Evolutionary conservation across 64 coral and sea anemone species (phyloP).

Genomic region (Porites lutea): DNA sequence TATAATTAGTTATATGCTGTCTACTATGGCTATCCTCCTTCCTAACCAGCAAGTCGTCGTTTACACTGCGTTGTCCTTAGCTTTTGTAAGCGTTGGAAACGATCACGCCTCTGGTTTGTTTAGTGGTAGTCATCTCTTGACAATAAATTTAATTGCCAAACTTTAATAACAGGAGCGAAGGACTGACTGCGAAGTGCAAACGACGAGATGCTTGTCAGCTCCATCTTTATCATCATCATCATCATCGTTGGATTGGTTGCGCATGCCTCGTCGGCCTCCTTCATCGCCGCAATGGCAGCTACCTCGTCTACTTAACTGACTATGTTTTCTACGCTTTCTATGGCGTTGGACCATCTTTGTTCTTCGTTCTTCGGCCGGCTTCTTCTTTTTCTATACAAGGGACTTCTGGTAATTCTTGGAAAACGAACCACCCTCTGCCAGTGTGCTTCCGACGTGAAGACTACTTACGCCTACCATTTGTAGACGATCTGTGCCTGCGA

Average conservation of each 20-base stretch:
- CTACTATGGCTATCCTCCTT: not conserved
- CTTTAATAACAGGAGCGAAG: no score
- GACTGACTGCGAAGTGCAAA: no score
- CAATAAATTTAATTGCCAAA: no score
- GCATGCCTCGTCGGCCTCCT: not conserved
- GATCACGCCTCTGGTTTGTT: no score
- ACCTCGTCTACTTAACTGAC: not conserved
- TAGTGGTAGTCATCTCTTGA: no score
- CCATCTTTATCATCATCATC: not conserved
- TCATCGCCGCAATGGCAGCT: constrained; percentile 3
- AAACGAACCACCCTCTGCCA: not conserved
- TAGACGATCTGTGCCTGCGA: constrained; percentile 13
- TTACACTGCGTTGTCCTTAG: not conserved
- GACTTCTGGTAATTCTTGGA: not conserved
- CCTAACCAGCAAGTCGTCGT: not conserved
- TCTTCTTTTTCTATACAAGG: not conserved
- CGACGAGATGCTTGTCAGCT: no score
- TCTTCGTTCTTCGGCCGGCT: constrained; percentile 6
- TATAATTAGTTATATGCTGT: not conserved
- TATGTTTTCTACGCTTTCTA: not conserved
- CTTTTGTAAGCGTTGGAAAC: not conserved
- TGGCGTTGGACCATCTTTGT: not conserved
- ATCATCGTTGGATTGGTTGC: not conserved
- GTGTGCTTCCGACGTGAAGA: not conserved
- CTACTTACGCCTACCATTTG: constrained; percentile 1